These are phyloP conservation scores for Microcebus ravelobensis DNA, from an alignment of 2,113 vertebrate genomes.

Conservation along the genomic window DNA sequence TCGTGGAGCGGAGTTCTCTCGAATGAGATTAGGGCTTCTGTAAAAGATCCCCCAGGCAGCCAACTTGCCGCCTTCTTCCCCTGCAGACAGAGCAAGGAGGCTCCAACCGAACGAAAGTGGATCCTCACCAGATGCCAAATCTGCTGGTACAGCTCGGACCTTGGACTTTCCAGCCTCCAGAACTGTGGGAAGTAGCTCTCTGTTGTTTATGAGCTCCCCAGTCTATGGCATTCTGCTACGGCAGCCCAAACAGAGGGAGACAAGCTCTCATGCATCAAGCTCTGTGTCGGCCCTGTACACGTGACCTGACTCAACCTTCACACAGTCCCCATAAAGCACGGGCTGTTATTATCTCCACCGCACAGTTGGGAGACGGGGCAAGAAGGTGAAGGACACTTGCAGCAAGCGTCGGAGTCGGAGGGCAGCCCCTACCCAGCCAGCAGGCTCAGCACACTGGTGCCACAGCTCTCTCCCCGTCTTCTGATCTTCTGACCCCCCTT, in stretches of 20 bases:
- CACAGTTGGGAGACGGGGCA: not conserved
- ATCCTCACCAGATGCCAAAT: not conserved
- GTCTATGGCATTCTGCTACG: not conserved
- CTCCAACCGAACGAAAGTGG: not conserved
- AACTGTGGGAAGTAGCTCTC: not conserved
- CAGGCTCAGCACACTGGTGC: too few relatives aligned
- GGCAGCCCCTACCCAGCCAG: too few relatives aligned
- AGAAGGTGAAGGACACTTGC: not conserved
- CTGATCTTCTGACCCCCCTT: too few relatives aligned
- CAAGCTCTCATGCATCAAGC: not conserved
- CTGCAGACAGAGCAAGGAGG: not conserved
- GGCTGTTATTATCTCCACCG: not conserved
- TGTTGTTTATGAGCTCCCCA: not conserved
- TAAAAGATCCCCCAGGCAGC: not conserved
- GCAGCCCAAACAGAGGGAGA: not conserved
- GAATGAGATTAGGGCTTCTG: not conserved
- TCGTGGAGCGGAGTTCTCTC: not conserved
- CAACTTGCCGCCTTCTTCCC: not conserved
- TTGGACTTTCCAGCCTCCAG: not conserved
- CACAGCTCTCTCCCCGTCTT: too few relatives aligned
- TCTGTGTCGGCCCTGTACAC: not conserved
- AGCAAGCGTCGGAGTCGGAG: too few relatives aligned
- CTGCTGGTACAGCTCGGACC: not conserved
- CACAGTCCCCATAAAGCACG: not conserved
- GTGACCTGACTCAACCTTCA: not conserved